Evolutionary conservation across 2,888 invertebrate species (phyloP).

Genomic region (Rhimphoctona megacephalus): DNA sequence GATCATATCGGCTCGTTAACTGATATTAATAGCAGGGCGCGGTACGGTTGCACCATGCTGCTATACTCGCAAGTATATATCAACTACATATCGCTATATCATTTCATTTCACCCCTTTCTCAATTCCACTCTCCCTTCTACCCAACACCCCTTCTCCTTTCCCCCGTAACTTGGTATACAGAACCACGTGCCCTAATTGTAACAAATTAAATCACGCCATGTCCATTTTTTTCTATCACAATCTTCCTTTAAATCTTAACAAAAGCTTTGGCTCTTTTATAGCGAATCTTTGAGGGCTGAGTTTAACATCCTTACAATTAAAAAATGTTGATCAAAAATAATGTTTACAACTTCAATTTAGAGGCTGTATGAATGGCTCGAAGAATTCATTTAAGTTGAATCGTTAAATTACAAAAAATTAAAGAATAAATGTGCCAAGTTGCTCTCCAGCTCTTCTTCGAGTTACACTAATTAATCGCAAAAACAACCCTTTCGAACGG

Average conservation of each 20-base stretch:
- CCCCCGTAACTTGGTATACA: conserved; percentile 29
- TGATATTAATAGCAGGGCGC: conserved; percentile 85
- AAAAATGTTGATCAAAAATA: not conserved
- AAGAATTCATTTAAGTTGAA: not conserved
- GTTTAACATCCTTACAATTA: not conserved
- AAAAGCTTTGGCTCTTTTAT: not conserved
- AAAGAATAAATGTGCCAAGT: no score
- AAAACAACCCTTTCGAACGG: not conserved
- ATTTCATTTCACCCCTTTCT: conserved; percentile 55
- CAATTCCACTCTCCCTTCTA: conserved; percentile 24
- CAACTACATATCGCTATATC: conserved; percentile 29
- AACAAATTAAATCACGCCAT: conserved; percentile 83
- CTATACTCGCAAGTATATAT: not conserved
- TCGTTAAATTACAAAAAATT: no score
- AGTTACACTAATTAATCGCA: not conserved
- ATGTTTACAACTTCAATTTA: not conserved
- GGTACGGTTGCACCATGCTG: conserved; percentile 73
- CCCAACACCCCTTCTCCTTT: not conserved
- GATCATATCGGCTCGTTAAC: conserved; percentile 85
- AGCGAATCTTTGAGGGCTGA: not conserved
- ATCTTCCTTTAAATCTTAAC: not conserved
- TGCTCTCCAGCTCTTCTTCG: no score
- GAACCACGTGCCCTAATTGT: conserved; percentile 80
- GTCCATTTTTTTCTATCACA: conserved; percentile 68
- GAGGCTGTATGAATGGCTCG: not conserved